A percentile compares a stretch with the other conserved stretches of the same genome.
Evolutionary conservation across 2,888 invertebrate species (phyloP).

Genomic region (Epinotia demarniana): DNA sequence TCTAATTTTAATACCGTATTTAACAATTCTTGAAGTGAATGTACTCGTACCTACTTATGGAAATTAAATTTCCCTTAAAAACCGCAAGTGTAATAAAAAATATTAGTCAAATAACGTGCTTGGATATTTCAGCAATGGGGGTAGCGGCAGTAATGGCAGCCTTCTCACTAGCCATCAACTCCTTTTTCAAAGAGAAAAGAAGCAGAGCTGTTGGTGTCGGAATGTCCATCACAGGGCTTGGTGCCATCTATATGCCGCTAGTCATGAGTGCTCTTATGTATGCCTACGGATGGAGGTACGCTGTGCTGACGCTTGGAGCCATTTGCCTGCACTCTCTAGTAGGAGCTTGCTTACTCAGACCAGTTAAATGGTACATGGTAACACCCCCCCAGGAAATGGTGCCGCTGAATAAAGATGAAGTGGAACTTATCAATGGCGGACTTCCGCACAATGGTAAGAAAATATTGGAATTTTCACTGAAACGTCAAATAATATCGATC

Average conservation of each 20-base stretch:
- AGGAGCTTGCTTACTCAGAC: constrained; percentile 86
- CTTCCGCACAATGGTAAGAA: constrained; percentile 60
- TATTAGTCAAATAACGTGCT: not conserved
- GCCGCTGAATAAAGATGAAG: constrained; percentile 66
- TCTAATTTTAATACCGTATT: no score
- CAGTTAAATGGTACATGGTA: constrained; percentile 87
- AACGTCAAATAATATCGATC: not conserved
- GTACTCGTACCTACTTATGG: no score
- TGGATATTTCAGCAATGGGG: constrained; percentile 84
- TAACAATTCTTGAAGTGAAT: no score
- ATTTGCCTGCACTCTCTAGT: constrained; percentile 86
- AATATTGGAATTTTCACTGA: not conserved
- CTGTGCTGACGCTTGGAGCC: constrained; percentile 86
- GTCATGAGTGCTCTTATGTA: constrained; percentile 84
- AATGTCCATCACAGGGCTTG: constrained; percentile 87
- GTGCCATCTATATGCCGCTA: constrained; percentile 87
- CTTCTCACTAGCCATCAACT: constrained; percentile 86
- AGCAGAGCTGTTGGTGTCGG: constrained; percentile 86
- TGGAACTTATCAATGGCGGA: constrained; percentile 69
- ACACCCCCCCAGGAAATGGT: constrained; percentile 67
- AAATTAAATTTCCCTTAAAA: no score
- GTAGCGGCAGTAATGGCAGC: constrained; percentile 85
- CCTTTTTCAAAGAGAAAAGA: constrained; percentile 86
- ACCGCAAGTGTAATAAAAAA: not conserved
- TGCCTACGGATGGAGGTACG: constrained; percentile 84